Evolutionary conservation across 2,888 invertebrate species (phyloP).

Genomic region (Leptura quadrifasciata): DNA sequence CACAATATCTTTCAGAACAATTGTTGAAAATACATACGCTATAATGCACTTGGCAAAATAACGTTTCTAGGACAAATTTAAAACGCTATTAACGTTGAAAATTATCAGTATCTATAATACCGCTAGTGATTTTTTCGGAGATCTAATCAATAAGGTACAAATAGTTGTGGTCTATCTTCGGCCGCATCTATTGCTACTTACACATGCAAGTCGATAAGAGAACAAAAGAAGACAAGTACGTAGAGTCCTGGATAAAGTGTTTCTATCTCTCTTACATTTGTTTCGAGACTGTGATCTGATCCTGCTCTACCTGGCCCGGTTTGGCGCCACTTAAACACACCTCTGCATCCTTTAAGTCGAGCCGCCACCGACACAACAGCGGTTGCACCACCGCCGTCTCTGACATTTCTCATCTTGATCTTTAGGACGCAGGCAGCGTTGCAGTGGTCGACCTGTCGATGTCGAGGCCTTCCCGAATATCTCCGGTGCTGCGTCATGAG

Average conservation of each 20-base stretch:
- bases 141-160: constrained; percentile 56
- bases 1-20: not conserved
- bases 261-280: constrained; percentile 12
- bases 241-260: not conserved
- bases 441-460: constrained; percentile 31
- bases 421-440: constrained; percentile 12
- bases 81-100: constrained; percentile 6
- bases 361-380: constrained; percentile 62
- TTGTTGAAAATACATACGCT: not conserved
- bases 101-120: constrained; percentile 3
- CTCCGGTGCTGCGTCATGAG: constrained; percentile 57
- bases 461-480: constrained; percentile 44
- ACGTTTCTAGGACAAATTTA: not conserved
- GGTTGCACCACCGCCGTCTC: constrained; percentile 12
- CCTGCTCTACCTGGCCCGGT: constrained; percentile 66
- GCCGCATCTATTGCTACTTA: constrained; percentile 57
- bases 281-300: constrained; percentile 17
- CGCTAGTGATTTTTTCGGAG: constrained; percentile 46
- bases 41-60: not conserved
- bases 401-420: constrained; percentile 14
- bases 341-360: constrained; percentile 68
- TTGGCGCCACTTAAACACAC: constrained; percentile 73
- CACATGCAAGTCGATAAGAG: constrained; percentile 51
- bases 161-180: constrained; percentile 55
- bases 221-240: constrained; percentile 16